Conservation (phyloP, 2,888 invertebrate genomes). For the Xestia ashworthii region DNA sequence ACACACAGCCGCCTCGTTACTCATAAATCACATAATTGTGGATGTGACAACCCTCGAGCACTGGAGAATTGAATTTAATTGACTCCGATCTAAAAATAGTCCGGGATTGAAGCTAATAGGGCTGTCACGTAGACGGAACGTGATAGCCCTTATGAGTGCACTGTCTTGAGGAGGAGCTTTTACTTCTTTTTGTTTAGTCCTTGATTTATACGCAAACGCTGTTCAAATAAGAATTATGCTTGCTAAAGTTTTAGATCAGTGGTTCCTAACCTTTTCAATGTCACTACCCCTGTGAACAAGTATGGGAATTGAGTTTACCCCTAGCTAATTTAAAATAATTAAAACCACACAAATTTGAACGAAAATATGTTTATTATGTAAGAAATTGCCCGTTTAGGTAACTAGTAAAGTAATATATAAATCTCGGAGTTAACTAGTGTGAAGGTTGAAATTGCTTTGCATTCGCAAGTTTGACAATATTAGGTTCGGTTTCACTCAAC, state of each 20-base stretch:
- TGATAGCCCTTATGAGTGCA: constrained; percentile 65
- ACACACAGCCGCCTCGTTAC: constrained; percentile 68
- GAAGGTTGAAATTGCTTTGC: too few species aligned
- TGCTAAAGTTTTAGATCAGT: constrained; percentile 58
- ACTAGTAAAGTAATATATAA: too few species aligned
- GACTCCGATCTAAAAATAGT: constrained; percentile 84
- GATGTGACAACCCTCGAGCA: constrained; percentile 82
- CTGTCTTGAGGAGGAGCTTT: constrained; percentile 44
- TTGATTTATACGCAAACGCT: constrained; percentile 5
- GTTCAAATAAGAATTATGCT: constrained; percentile 12
- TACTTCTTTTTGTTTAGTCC: constrained; percentile 13
- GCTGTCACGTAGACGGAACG: constrained; percentile 58
- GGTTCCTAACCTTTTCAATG: too few species aligned
- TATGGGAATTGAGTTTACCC: too few species aligned
- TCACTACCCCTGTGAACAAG: too few species aligned
- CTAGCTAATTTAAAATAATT: too few species aligned
- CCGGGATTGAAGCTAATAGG: constrained; percentile 62
- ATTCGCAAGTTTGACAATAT: too few species aligned
- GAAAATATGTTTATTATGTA: too few species aligned
- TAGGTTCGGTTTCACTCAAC: too few species aligned
- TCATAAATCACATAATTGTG: constrained; percentile 86
- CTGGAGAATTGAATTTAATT: constrained; percentile 87
- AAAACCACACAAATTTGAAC: too few species aligned
- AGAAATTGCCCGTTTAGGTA: too few species aligned
- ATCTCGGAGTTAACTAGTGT: too few species aligned